phyloP scores from a whole-genome alignment of 2,888 invertebrate species.

The Dorcus hopei region DNA sequence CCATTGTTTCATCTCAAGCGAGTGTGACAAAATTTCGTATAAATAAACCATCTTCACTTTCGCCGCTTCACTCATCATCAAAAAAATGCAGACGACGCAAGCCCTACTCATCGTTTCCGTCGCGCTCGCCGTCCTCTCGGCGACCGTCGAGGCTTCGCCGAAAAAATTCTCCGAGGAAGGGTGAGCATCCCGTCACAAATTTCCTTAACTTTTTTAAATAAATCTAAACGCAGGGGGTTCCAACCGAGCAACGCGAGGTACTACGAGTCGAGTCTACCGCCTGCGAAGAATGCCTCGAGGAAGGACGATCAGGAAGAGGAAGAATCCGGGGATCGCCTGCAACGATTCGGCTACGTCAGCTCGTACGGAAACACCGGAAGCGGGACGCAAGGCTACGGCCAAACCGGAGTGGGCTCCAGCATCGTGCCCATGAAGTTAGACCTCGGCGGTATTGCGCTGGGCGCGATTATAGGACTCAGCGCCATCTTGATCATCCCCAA shows the following conservation, averaged over 20 bases:
- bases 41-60: slow-evolving; percentile 19
- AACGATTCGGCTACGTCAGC: slow-evolving; percentile 54
- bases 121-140: too few relatives aligned
- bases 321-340: slow-evolving; percentile 45
- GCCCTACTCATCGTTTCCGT: too few relatives aligned
- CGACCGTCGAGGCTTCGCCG: slow-evolving; percentile 28
- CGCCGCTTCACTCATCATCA: background rate
- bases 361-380: slow-evolving; percentile 54
- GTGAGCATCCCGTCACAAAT: slow-evolving; percentile 24
- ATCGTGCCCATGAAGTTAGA: slow-evolving; percentile 78
- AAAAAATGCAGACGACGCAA: too few relatives aligned
- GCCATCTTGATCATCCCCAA: slow-evolving; percentile 78
- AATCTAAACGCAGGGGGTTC: slow-evolving; percentile 36
- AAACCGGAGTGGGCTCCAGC: slow-evolving; percentile 53
- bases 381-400: slow-evolving; percentile 12
- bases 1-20: slow-evolving; percentile 44
- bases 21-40: slow-evolving; percentile 40
- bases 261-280: slow-evolving; percentile 39
- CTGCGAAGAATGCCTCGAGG: slow-evolving; percentile 17
- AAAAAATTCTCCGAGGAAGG: slow-evolving; percentile 41
- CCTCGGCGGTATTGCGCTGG: slow-evolving; percentile 75
- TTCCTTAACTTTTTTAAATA: background rate
- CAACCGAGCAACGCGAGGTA: slow-evolving; percentile 48
- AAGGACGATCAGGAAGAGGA: slow-evolving; percentile 39
- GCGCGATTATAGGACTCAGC: slow-evolving; percentile 77